Conservation (phyloP, 2,888 invertebrate species). For the Melieria picta region DNA sequence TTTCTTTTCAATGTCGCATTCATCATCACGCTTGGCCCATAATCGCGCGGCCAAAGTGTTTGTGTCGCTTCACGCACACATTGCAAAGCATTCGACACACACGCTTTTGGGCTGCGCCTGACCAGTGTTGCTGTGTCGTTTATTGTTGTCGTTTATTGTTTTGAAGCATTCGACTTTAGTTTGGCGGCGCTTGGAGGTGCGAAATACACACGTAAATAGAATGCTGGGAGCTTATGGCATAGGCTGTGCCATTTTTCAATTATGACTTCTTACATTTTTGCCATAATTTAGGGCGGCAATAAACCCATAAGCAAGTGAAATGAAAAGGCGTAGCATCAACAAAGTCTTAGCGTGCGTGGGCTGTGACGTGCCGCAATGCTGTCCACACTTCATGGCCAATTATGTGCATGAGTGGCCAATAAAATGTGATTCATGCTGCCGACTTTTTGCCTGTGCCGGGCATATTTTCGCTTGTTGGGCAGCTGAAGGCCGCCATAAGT, state of each 20-base stretch:
- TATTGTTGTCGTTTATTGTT: neutral
- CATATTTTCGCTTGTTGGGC: too few species aligned
- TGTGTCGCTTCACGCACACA: neutral
- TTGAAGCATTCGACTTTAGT: neutral
- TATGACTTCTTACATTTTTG: neutral
- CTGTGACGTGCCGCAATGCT: neutral
- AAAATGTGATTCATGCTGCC: neutral
- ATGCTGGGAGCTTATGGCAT: too few species aligned
- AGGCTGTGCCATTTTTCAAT: neutral
- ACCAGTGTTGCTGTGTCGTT: neutral
- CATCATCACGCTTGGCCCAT: conserved; percentile 38
- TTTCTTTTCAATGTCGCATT: conserved; percentile 40
- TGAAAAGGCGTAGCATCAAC: neutral
- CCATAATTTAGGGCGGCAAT: neutral
- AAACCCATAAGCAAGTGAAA: neutral
- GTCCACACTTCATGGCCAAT: neutral
- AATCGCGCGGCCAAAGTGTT: conserved; percentile 36
- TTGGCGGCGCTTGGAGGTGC: neutral
- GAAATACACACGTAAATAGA: too few species aligned
- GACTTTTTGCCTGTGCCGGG: too few species aligned
- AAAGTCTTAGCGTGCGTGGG: neutral
- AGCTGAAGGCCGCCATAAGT: too few species aligned
- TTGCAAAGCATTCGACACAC: neutral
- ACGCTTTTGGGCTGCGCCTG: neutral
- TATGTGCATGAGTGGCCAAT: conserved; percentile 1